phyloP scores from a whole-genome alignment of 2,797 vertebrate genomes.

The Hydrocynus forskahlii region DNA sequence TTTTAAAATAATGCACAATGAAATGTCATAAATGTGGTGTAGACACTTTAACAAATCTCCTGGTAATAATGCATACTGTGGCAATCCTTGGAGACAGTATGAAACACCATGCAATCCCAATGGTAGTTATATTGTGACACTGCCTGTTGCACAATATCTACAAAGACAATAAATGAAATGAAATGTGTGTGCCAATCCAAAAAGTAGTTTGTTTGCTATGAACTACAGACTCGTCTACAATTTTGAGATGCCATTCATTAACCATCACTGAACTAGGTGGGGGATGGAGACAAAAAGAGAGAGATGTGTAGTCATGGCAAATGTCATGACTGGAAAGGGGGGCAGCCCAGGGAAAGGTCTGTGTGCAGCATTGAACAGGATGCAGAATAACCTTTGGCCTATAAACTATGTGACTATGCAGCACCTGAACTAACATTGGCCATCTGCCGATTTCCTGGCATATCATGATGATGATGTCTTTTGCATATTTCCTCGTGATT shows the following conservation, averaged over 20 bases:
- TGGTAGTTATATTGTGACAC: not conserved
- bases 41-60: too few relatives aligned
- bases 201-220: not conserved
- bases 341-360: slow-evolving; percentile 23
- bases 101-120: too few relatives aligned
- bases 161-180: not conserved
- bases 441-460: slow-evolving; percentile 32
- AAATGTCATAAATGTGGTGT: too few relatives aligned
- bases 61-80: too few relatives aligned
- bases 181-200: not conserved
- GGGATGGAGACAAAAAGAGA: slow-evolving; percentile 2
- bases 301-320: not conserved
- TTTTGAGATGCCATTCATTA: slow-evolving; percentile 14
- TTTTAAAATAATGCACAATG: too few relatives aligned
- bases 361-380: not conserved
- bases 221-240: not conserved
- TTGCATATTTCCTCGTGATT: not conserved
- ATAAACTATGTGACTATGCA: slow-evolving; percentile 1
- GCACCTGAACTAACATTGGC: slow-evolving; percentile 30
- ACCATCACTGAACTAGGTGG: slow-evolving; percentile 29
- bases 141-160: not conserved
- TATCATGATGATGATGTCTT: not conserved
- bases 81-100: too few relatives aligned
- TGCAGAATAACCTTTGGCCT: slow-evolving; percentile 37
- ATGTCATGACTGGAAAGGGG: slow-evolving; percentile 19